Base-by-base conservation (phyloP, 92 coral and sea anemone species). In the Micromussa lordhowensis region DNA sequence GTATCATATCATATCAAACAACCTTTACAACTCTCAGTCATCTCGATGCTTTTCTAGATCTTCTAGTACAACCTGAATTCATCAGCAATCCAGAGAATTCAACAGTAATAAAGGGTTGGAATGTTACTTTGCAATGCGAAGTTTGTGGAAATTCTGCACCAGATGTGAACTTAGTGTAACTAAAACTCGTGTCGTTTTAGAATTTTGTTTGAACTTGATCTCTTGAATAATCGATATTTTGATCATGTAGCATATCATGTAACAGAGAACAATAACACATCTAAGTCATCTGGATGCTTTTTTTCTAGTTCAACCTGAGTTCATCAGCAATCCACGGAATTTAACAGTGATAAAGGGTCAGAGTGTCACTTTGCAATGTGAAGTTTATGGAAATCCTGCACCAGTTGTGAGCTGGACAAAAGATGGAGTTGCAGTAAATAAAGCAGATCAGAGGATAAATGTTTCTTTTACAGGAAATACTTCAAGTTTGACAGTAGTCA, bases 321-420 rank as follows among this genome's bases (percentile, higher is more conserved):
- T 77, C 54, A 68, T 26, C 0, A 30, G 8, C 40, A 48, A 75
- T 49, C 92, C 92, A 12, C 0, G 68, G 26, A 78, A 35, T 18
- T 5, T 5, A 15, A 79, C 84, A 14, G 35, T 2, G 15, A 76
- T 1, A 13, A 57, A 88, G 4, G 94, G 89, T 24, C 26, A 44
- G 10, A 70, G 57, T 49, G 92, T 86, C 12, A 61, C 53, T n/a
- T 75, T 93, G 5, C 30, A 48, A 74, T 93, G 95, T 38, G 54
- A 63, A 0, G 93, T 85, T 7, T 79, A 71, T 54, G 95, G 95
- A 30, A 24, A 63, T 18, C 93, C 95, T 34, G 0, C 9, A 16
- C 93, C 89, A 16, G 8, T 69, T 10, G 40, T 77, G 1, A 38
- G 71, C 24, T 93, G 95, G 95, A 76, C 61, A 24, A 87, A 58